Conservation (phyloP, 2,113 vertebrate species). For the Ceuthmochares aereus region DNA sequence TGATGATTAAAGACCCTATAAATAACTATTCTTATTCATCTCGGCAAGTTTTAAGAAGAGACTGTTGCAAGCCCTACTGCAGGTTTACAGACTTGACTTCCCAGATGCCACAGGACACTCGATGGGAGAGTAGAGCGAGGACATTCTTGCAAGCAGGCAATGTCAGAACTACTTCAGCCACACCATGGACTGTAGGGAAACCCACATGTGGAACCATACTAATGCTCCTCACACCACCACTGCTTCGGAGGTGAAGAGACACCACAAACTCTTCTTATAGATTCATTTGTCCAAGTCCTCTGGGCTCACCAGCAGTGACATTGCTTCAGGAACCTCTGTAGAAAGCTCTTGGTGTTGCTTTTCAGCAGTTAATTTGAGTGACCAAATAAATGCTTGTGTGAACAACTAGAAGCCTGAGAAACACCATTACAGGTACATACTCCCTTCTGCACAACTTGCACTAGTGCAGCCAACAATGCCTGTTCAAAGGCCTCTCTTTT, state of each 20-base stretch:
- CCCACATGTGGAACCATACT: not conserved
- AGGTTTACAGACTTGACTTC: not conserved
- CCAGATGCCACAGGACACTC: not conserved
- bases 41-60: not conserved
- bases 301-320: fast-evolving
- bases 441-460: not conserved
- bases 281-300: not conserved
- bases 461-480: not conserved
- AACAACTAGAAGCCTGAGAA: not conserved
- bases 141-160: not conserved
- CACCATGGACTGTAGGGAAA: not conserved
- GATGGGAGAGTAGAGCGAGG: not conserved
- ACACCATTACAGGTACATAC: fast-evolving
- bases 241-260: not conserved
- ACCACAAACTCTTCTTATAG: fast-evolving
- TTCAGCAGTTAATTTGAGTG: not conserved
- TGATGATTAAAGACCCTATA: not conserved
- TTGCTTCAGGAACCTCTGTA: not conserved
- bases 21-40: not conserved
- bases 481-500: not conserved
- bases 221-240: not conserved
- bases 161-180: not conserved
- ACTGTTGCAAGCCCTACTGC: not conserved
- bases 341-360: not conserved
- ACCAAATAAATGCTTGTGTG: not conserved